Base-by-base conservation (phyloP, 2,888 invertebrate genomes). In the Lochmaea capreae region DNA sequence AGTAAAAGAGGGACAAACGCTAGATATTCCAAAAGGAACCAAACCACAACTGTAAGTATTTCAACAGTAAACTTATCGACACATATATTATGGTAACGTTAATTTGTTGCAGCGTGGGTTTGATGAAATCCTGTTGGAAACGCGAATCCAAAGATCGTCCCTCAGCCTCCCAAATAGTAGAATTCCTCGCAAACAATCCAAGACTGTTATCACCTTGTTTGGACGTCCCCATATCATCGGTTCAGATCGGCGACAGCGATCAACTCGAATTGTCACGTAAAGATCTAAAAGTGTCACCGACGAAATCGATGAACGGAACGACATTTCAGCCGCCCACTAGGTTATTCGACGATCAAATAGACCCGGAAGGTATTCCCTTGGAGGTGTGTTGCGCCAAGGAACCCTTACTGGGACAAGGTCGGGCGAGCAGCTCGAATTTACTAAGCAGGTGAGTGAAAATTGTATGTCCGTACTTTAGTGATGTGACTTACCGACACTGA, bases 101-200 rank as follows among this genome's bases (percentile, higher is more conserved):
- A 22, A 18, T 76, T 68, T 76, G 72, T 86, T 87, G 16, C 89
- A 95, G 95, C 79, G 92, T 92, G 85, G 90, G 89, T 61, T 88
- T 97, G 71, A 91, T 97, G 81, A 91, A 91, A 82, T 91, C 93
- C 42, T 97, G 97, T 86, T 96, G 97, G 95, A 90, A 91, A 77
- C 89, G 89, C 74, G 93, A 94, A 70, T 88, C 91, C 43, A 90
- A 90, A 76, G 90, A 91, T 80, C 91, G 97, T 22, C 95, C 95
- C 4, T 89, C 91, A 2, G 94, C 96, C 0, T 90, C 92, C 0
- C 94, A 94, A 86, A 92, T 97, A 73, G 94, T 95, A 1, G 95
- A 95, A 75, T 93, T 93, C 83, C 89, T 97, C 74, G 93, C 93
- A 3, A 93, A 92, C 81, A 92, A 93, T 85, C 93, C 94, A 16